Percentiles rank a stretch among this genome's conserved stretches.
These are phyloP conservation scores for Drosophila malerkotliana DNA, from an alignment of 1,140 invertebrate species.

Conservation along the genomic window DNA sequence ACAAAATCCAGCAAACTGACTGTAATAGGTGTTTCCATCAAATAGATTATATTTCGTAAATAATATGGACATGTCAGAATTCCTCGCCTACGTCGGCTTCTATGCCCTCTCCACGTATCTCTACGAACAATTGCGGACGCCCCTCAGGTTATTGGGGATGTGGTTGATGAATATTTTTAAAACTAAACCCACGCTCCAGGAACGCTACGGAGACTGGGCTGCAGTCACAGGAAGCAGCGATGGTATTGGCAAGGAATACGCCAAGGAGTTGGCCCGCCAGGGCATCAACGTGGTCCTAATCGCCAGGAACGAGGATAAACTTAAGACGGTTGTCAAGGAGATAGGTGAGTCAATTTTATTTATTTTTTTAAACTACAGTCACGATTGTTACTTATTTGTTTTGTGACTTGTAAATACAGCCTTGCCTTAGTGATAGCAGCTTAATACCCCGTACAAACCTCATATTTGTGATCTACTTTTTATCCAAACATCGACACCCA, in stretches of 20 bases:
- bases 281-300: slow-evolving; percentile 94
- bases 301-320: slow-evolving; percentile 90
- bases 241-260: slow-evolving; percentile 96
- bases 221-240: slow-evolving; percentile 96
- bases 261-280: slow-evolving; percentile 90
- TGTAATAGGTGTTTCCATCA: background rate
- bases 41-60: background rate
- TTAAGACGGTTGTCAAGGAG: slow-evolving; percentile 89
- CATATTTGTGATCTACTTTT: no score
- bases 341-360: slow-evolving; percentile 86
- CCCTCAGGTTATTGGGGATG: slow-evolving; percentile 30
- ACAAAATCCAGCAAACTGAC: slow-evolving; percentile 1
- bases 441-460: no score
- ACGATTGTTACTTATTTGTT: background rate
- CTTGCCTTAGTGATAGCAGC: background rate
- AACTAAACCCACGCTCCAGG: slow-evolving; percentile 32
- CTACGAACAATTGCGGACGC: slow-evolving; percentile 66
- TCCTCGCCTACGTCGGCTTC: slow-evolving; percentile 46
- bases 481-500: no score
- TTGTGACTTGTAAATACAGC: background rate
- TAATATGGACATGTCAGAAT: slow-evolving; percentile 48
- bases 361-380: background rate
- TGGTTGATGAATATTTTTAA: background rate
- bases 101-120: slow-evolving; percentile 55
- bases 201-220: slow-evolving; percentile 64